Base-by-base conservation (phyloP, 2,797 vertebrate genomes). In the Emydoidea blandingii region DNA sequence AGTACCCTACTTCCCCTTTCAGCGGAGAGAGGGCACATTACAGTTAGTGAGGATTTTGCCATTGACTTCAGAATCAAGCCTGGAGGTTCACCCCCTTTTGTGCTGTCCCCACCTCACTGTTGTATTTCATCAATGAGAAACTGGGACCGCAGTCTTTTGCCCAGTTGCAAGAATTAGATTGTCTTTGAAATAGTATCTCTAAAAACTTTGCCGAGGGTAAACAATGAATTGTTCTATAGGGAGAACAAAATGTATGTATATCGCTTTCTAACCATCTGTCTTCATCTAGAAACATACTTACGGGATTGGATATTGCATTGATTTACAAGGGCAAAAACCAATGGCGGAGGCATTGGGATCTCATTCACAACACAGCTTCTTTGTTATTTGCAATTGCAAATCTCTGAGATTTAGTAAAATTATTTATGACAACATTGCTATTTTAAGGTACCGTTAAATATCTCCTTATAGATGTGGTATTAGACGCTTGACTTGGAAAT, bases 401-500 rank as follows among this genome's bases (percentile, higher is more conserved):
- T 90, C 91, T 94, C 62, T 95, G 90, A 53, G n/a, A 83, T 92
- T 94, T 93, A 94, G 53, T 83, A 85, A 80, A 92, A 87, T 56
- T 95, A 90, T 93, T 97, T 91, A 94, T 94, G 91, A 52, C 53
- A 87, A 91, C 93, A 87, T 92, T 94, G 94, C 68, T 25, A 41
- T 41, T 12, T 96, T 91, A 96, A 95, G 95, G 96, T 92, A 92
- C 57, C 84, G 65, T 89, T 80, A 87, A 85, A 65, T 91, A 72
- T 41, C 57, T 94, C 49, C 79, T 88, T 94, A 88, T 9, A 74
- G 78, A 86, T 81, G 62, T 94, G 91, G 95, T 91, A 85, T 76
- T 79, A 78, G 76, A 95, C 92, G 57, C n/a, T 89, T 72, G 41
- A 82, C 53, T 79, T 57, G 85, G 65, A 49, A 19, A 3, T 1